These are phyloP conservation scores for Pterobdella sp. DNA, from an alignment of 2,888 invertebrate genomes.

Conservation along the genomic window DNA sequence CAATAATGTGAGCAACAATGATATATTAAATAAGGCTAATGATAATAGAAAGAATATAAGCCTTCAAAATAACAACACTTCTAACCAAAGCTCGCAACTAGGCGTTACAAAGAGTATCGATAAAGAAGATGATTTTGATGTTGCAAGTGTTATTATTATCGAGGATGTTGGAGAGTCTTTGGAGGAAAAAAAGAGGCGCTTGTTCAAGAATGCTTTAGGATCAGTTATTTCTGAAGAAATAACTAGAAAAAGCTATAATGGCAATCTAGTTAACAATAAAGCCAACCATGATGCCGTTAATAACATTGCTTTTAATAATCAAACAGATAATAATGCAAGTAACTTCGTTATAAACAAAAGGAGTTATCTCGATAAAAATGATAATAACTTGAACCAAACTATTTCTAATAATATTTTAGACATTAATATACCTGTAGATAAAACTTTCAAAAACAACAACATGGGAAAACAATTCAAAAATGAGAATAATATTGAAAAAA, in stretches of 20 bases:
- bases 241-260: background rate
- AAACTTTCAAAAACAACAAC: no score
- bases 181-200: background rate
- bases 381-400: constrained; percentile 2
- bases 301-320: background rate
- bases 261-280: background rate
- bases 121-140: background rate
- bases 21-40: background rate
- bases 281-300: background rate
- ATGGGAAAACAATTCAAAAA: no score
- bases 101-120: no score
- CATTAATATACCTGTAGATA: no score
- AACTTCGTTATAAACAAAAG: background rate
- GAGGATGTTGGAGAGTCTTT: background rate
- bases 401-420: no score
- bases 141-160: background rate
- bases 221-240: background rate
- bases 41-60: background rate
- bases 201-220: background rate
- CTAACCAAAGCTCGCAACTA: no score
- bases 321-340: background rate
- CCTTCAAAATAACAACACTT: background rate
- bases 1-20: background rate
- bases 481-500: background rate
- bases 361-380: background rate